Base-by-base conservation (phyloP, 1,140 invertebrate species). In the Mylabris phalerata region DNA sequence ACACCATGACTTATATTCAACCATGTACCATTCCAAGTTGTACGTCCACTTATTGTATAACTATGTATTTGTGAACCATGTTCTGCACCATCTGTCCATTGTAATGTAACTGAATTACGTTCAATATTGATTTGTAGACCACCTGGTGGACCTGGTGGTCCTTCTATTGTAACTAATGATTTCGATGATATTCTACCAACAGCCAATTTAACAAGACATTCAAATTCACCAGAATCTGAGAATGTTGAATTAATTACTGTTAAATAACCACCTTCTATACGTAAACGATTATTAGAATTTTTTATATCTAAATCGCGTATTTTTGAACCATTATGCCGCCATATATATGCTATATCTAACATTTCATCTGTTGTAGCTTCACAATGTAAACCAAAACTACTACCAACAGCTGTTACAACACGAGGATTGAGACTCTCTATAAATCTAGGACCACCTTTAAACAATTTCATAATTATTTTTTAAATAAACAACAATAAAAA, bases 41-140 rank as follows among this genome's bases (percentile, higher is more conserved):
- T 95, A 55, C 86, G 80, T 2, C 87, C 91, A 65, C 89, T 83
- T 32, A 98, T 80, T 1, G 82, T 82, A 68, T 96, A 97, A 55
- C 80, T 79, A 1, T 74, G 76, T 55, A 95, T 90, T 1, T 79
- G 82, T 55, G 82, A 80, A 0, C 93, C 92, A 76, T 95, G 92
- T 9, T 82, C 80, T 24, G 90, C 85, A 24, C 92, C 92, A 75
- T 95, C 92, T 0, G 90, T 93, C 93, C 93, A 97, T 62, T 86
- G 82, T 40, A 98, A 76, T 1, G 81, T 84, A 0, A 88, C 89
- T 4, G 86, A 88, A 24, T 81, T 87, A 66, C 86, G 86, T 19
- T 84, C 82, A 24, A 92, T 82, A 61, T 85, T 84, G 9, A 91
- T 86, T 71, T 88, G 84, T 6, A 92, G 76, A 40, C 88, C 89